A percentile compares a stretch with the other conserved stretches of the same genome.
Evolutionary conservation across 2,797 vertebrate species (phyloP).

Genomic region (Chelmon rostratus): DNA sequence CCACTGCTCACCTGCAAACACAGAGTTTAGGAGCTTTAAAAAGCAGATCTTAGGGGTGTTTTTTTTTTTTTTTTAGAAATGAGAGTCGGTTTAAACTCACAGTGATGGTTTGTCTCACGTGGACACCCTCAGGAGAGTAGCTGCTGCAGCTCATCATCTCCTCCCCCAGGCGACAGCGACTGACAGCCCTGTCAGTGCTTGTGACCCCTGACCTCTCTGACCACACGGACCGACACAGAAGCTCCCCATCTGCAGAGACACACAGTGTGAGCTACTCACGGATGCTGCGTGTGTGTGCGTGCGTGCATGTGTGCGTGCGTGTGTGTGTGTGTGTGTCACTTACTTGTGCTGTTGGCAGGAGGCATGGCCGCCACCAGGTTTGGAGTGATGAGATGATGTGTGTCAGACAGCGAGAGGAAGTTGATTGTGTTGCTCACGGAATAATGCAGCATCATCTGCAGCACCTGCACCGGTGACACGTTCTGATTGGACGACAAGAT

Average conservation of each 20-base stretch:
- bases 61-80: background rate
- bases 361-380: slow-evolving; percentile 87
- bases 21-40: background rate
- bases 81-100: slow-evolving; percentile 70
- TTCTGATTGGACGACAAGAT: slow-evolving; percentile 84
- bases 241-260: slow-evolving; percentile 77
- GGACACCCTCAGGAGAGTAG: slow-evolving; percentile 79
- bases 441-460: slow-evolving; percentile 86
- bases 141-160: slow-evolving; percentile 92
- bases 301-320: background rate
- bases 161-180: slow-evolving; percentile 83
- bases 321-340: slow-evolving; percentile 8
- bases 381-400: slow-evolving; percentile 85
- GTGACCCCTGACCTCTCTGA: slow-evolving; percentile 84
- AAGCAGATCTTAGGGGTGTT: no score
- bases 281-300: slow-evolving; percentile 11
- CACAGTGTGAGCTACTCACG: background rate
- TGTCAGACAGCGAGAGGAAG: slow-evolving; percentile 81
- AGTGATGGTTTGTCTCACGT: slow-evolving; percentile 84
- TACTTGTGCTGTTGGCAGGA: slow-evolving; percentile 67
- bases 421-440: slow-evolving; percentile 84
- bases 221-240: slow-evolving; percentile 92
- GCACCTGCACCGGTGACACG: slow-evolving; percentile 83
- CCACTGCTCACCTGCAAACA: slow-evolving; percentile 76
- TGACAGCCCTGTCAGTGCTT: slow-evolving; percentile 50